phyloP scores from a whole-genome alignment of 2,113 vertebrate species.

The Hippocampus barbouri region DNA sequence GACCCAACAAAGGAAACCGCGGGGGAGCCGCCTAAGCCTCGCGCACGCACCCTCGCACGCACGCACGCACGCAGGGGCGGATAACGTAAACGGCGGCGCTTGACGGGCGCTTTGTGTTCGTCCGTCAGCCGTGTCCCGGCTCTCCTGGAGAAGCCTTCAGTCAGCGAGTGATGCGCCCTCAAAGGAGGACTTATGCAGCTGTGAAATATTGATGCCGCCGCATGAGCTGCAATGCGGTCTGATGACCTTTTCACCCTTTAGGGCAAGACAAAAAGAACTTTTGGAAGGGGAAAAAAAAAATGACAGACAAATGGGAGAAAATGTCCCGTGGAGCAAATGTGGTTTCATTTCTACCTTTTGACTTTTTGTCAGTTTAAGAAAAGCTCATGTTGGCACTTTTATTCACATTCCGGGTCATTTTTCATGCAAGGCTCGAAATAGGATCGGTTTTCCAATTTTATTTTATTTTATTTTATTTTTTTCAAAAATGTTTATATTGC shows the following conservation, averaged over 20 bases:
- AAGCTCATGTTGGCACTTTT: no score
- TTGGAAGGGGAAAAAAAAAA: no score
- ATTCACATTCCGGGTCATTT: no score
- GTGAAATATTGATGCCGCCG: conserved; percentile 85
- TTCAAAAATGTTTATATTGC: no score
- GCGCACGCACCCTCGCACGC: conserved; percentile 13
- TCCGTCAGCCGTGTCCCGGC: conserved; percentile 85
- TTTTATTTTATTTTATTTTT: no score
- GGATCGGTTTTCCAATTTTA: no score
- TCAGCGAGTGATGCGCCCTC: conserved; percentile 77
- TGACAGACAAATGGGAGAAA: no score
- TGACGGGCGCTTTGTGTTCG: conserved; percentile 85
- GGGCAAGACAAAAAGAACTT: background rate
- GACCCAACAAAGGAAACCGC: conserved; percentile 67
- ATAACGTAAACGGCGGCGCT: conserved; percentile 25
- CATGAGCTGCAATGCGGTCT: conserved; percentile 71
- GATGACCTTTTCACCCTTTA: conserved; percentile 80
- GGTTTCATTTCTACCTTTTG: no score
- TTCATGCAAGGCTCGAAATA: no score
- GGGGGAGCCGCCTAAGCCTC: conserved; percentile 64
- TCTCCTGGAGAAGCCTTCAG: conserved; percentile 88
- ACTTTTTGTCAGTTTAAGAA: no score
- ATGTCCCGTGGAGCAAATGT: no score
- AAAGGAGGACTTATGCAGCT: conserved; percentile 76
- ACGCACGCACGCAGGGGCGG: background rate